Conservation (phyloP, 2,888 invertebrate species). For the Liodrosophila aerea region DNA sequence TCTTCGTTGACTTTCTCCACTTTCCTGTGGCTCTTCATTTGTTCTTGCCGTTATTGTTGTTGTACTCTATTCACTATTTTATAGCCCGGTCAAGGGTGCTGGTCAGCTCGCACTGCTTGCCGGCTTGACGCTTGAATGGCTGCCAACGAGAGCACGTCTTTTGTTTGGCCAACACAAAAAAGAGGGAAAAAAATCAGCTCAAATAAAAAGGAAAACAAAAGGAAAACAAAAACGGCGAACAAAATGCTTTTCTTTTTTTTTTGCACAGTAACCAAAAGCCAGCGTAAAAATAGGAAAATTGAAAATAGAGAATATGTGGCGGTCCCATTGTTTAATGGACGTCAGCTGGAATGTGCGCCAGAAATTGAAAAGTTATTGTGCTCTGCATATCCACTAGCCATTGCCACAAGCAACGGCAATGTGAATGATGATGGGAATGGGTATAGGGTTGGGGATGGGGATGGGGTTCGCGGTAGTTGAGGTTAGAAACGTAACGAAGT, state of each 20-base stretch:
- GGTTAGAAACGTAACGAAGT: slow-evolving; percentile 3
- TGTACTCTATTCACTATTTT: slow-evolving; percentile 44
- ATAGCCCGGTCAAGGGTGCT: slow-evolving; percentile 74
- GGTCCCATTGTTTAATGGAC: slow-evolving; percentile 73
- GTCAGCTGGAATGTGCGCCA: slow-evolving; percentile 77
- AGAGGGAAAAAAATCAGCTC: slow-evolving; percentile 7
- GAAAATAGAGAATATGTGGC: slow-evolving; percentile 60
- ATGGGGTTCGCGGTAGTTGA: slow-evolving; percentile 2
- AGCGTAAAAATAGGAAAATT: slow-evolving; percentile 68
- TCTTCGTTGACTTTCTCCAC: slow-evolving; percentile 27
- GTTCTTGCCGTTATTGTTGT: not conserved
- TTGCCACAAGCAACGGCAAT: slow-evolving; percentile 16
- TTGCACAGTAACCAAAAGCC: slow-evolving; percentile 74
- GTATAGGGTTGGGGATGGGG: not conserved
- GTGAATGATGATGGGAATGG: not conserved
- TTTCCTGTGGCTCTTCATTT: slow-evolving; percentile 1
- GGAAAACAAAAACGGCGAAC: slow-evolving; percentile 36
- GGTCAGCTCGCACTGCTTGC: slow-evolving; percentile 60
- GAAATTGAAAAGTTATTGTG: slow-evolving; percentile 76
- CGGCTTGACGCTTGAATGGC: slow-evolving; percentile 75
- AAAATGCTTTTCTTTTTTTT: slow-evolving; percentile 55
- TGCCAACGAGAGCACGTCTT: slow-evolving; percentile 71
- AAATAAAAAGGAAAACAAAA: slow-evolving; percentile 34
- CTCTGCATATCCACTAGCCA: slow-evolving; percentile 50
- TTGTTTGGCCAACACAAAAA: slow-evolving; percentile 59